Conservation (phyloP, 2,113 vertebrate genomes). For the Leptodactylus fuscus region DNA sequence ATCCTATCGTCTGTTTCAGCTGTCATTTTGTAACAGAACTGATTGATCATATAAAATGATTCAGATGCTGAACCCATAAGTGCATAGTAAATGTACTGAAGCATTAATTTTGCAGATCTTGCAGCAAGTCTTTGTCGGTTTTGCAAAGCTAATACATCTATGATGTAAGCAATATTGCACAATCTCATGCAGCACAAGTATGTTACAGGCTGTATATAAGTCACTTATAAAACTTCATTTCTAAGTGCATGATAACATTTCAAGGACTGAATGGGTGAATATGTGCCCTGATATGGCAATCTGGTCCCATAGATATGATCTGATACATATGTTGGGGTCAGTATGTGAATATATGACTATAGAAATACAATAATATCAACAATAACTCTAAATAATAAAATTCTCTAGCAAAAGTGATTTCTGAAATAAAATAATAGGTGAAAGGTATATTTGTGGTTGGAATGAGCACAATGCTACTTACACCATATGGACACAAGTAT, state of each 20-base stretch:
- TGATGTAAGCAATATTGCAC: conserved; percentile 12
- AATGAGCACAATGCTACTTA: too few relatives aligned
- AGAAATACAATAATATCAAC: too few relatives aligned
- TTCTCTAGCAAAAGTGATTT: too few relatives aligned
- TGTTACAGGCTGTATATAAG: not conserved
- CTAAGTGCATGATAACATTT: not conserved
- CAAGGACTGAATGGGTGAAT: not conserved
- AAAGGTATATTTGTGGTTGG: too few relatives aligned
- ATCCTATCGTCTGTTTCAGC: conserved; percentile 46
- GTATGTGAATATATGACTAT: too few relatives aligned
- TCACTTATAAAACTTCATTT: too few relatives aligned
- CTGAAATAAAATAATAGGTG: too few relatives aligned
- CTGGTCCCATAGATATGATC: too few relatives aligned
- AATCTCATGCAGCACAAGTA: not conserved
- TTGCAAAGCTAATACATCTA: conserved; percentile 12
- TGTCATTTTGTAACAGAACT: conserved; percentile 50
- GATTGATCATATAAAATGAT: conserved; percentile 54
- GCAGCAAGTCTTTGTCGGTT: conserved; percentile 5
- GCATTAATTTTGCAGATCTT: conserved; percentile 49
- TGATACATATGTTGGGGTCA: too few relatives aligned
- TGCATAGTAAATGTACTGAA: conserved; percentile 33
- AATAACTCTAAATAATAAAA: too few relatives aligned
- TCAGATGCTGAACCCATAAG: conserved; percentile 30
- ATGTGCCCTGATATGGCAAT: not conserved
- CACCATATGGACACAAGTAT: too few relatives aligned